Evolutionary conservation across 1,140 invertebrate genomes (phyloP).

Genomic region (Panonychus citri): DNA sequence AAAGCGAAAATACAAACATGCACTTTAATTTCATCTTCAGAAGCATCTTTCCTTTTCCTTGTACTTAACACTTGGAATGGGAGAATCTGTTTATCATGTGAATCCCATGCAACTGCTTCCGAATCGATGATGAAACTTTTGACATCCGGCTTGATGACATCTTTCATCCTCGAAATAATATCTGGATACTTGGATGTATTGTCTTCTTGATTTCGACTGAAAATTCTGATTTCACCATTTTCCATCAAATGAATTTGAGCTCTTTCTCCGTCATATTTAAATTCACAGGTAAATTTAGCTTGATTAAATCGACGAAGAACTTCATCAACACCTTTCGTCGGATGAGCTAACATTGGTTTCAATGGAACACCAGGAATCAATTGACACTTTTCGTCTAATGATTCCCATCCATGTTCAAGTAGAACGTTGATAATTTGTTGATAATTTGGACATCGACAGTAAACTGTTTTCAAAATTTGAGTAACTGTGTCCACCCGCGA

Average conservation of each 20-base stretch:
- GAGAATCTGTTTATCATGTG: conserved; percentile 62
- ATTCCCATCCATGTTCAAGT: conserved; percentile 49
- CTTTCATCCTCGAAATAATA: conserved; percentile 47
- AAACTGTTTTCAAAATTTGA: conserved; percentile 68
- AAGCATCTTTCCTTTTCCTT: conserved; percentile 82
- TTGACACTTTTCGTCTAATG: conserved; percentile 55
- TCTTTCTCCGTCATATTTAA: conserved; percentile 97
- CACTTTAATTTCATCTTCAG: conserved; percentile 71
- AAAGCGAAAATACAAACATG: conserved; percentile 95
- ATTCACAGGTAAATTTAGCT: conserved; percentile 89
- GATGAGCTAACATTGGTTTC: conserved; percentile 96
- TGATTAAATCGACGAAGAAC: conserved; percentile 74
- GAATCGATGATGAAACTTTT: conserved; percentile 77
- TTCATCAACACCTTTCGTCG: conserved; percentile 67
- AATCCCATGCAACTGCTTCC: conserved; percentile 93
- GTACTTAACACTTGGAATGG: conserved; percentile 94
- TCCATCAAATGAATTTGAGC: conserved; percentile 66
- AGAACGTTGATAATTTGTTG: conserved; percentile 59
- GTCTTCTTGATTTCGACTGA: conserved; percentile 91
- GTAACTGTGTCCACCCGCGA: conserved; percentile 48
- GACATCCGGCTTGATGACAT: conserved; percentile 31
- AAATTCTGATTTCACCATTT: conserved; percentile 49
- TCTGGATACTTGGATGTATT: conserved; percentile 97
- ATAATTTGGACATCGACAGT: conserved; percentile 91
- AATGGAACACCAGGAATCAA: conserved; percentile 78